Base-by-base conservation (phyloP, 2,113 vertebrate genomes). In the Charina bottae region DNA sequence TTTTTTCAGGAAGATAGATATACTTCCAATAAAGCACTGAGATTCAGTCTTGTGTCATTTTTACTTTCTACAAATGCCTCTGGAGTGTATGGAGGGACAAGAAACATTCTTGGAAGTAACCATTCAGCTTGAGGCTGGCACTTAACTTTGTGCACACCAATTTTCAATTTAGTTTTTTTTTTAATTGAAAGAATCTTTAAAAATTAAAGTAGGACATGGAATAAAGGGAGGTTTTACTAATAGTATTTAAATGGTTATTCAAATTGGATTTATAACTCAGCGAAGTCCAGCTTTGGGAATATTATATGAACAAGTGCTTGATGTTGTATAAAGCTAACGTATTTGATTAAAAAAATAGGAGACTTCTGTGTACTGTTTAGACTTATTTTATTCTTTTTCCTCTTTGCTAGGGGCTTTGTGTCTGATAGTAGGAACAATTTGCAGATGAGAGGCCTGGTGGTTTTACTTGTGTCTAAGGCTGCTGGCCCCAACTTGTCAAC, bases 391-490 rank as follows among this genome's bases (percentile, higher is more conserved):
- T 92, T 53, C 46, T 88, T n/a, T 56, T 95, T 93, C 24, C 2
- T 88, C 95, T 64, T 95, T 97, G 88, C 13, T 97, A 99, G 99
- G 96, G 98, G 98, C 0, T 98, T 99, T 94, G 98, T 99, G 13
- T 97, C 97, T 0, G 99, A 99, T 91, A 99, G 97, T 97, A 97
- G 96, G 84, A 98, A 99, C 96, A 99, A 98, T 93, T 97, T 99
- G 54, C 99, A 99, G 96, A 98, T 99, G 98, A 97, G 99, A 90
- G 99, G 99, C 37, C 97, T 99, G 95, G 98, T 99, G 0, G 96
- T 99, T 0, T 93, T 99, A 88, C 98, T 99, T 1, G 96, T 99
- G 94, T 99, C 99, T 9, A 99, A 99, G 97, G 98, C 99, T 8
- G 99, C 99, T 2, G 99, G 99, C 68, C 98, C 98, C 46, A 98